Percentiles rank a stretch among this genome's conserved stretches.
These are phyloP conservation scores for Barbus barbus DNA, from an alignment of 2,113 vertebrate genomes.

Conservation along the genomic window DNA sequence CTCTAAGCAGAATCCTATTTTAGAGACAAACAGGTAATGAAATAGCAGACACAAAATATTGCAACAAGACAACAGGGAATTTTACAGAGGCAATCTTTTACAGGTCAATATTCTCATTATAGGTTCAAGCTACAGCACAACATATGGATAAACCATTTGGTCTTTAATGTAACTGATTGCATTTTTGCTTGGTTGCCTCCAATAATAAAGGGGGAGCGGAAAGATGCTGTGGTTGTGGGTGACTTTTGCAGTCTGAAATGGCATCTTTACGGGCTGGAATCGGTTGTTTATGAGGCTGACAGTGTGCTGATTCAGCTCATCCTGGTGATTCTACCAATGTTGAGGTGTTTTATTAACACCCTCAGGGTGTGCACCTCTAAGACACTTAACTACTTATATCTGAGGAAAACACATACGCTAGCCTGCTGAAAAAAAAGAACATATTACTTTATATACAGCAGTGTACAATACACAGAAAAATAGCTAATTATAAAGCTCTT, in stretches of 20 bases:
- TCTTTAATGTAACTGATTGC: background rate
- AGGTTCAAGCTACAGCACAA: background rate
- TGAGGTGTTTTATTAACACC: conserved; percentile 38
- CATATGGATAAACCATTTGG: conserved; percentile 43
- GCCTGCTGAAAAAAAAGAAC: background rate
- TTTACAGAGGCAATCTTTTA: conserved; percentile 7
- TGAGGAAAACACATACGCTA: background rate
- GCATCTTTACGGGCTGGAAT: conserved; percentile 27
- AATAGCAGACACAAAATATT: background rate
- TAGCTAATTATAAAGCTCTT: background rate
- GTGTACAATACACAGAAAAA: background rate
- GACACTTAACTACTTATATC: background rate
- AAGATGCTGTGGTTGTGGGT: background rate
- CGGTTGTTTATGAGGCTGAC: conserved; percentile 27
- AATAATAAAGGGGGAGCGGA: conserved; percentile 43
- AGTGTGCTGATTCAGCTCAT: conserved; percentile 41
- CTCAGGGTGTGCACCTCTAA: background rate
- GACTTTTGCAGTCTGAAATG: conserved; percentile 3
- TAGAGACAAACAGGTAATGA: background rate
- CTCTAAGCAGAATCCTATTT: background rate
- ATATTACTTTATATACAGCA: no score
- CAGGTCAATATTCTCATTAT: background rate
- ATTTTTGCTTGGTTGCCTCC: conserved; percentile 50
- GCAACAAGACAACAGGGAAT: background rate
- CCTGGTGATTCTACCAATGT: conserved; percentile 22